A percentile compares a stretch with the other conserved stretches of the same genome.
Evolutionary conservation across 2,797 vertebrate species (phyloP).

Genomic region (Takifugu ocellatus): DNA sequence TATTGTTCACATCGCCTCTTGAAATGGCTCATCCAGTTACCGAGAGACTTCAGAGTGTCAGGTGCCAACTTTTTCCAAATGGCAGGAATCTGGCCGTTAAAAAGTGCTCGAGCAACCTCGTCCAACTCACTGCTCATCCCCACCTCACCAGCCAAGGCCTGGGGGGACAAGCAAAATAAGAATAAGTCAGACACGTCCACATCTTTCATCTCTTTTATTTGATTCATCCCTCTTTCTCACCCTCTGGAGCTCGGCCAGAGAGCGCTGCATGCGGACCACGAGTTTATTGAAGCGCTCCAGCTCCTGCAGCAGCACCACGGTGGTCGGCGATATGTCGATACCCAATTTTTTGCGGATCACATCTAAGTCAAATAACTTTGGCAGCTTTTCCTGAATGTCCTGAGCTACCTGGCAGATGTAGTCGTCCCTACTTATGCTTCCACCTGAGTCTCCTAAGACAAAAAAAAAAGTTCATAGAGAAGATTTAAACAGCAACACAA

Average conservation of each 20-base stretch:
- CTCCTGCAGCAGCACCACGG: slow-evolving; percentile 92
- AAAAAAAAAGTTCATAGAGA: neutral
- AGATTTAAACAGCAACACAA: too few species aligned
- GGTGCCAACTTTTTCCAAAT: slow-evolving; percentile 94
- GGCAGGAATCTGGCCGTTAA: slow-evolving; percentile 86
- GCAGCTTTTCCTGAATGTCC: slow-evolving; percentile 91
- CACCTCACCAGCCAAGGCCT: slow-evolving; percentile 94
- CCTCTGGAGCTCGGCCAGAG: slow-evolving; percentile 85
- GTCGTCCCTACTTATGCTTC: slow-evolving; percentile 85
- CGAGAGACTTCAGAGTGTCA: slow-evolving; percentile 89
- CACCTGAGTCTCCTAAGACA: slow-evolving; percentile 81
- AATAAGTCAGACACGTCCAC: neutral
- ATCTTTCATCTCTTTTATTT: neutral
- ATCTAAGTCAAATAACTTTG: slow-evolving; percentile 83
- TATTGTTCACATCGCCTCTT: slow-evolving; percentile 86
- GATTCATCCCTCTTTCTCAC: slow-evolving; percentile 67
- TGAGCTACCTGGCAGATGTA: slow-evolving; percentile 86
- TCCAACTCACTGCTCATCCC: slow-evolving; percentile 97
- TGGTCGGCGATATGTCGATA: slow-evolving; percentile 76
- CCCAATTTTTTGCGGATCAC: slow-evolving; percentile 81
- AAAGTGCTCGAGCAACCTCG: slow-evolving; percentile 87
- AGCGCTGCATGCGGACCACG: slow-evolving; percentile 79
- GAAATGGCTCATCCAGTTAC: slow-evolving; percentile 94
- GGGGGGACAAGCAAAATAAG: slow-evolving; percentile 7
- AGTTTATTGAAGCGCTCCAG: slow-evolving; percentile 92